Evolutionary conservation across 2,113 vertebrate species (phyloP), one percentile per base, ranked within the genome.

Genomic region (Hypomesus transpacificus): DNA sequence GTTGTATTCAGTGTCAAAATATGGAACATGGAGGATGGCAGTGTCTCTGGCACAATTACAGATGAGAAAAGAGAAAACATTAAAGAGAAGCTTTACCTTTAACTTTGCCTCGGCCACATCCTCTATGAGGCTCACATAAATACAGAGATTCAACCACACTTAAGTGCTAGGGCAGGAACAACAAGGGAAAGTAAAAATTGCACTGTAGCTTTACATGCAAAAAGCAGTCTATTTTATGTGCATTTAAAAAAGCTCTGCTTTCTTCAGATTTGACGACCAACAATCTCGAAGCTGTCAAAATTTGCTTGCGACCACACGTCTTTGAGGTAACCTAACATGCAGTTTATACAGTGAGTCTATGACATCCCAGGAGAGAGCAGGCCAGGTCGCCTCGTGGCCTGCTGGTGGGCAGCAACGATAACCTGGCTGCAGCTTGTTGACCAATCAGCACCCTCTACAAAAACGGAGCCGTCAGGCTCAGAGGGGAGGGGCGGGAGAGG

Each of bases 1-100:
- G 4, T 26, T n/a, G 24, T 61, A 26, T 61, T 61, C 79, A 86
- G 80, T 72, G 80, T 85, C 82, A 86, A 85, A 86, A 82, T 80
- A 79, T 76, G 71, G 73, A 65, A 76, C 1, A 6, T 61, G 59
- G 14, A 77, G 75, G 66, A 56, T 62, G 46, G 34, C 31, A 63
- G 71, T 63, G 58, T 66, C 70, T 31, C 54, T 39, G 28, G 26
- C 18, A 28, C n/a, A 3, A 59, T 62, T 22, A 17, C 26, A 28
- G 4, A 62, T 17, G 22, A 62, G 14, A 18, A 7, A 62, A 46
- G 24, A 26, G 60, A 26, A 24, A 31, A 26, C 16, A 62, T 31
- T 24, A 18, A 31, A 9, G 26, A 6, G 13, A 14, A 28, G 6
- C 26, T 61, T 22, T 31, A 62, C 60, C 26, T 62, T 62, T 13